These are phyloP conservation scores for Pogonocichla stellata DNA, from an alignment of 2,113 vertebrate species.

Conservation along the genomic window DNA sequence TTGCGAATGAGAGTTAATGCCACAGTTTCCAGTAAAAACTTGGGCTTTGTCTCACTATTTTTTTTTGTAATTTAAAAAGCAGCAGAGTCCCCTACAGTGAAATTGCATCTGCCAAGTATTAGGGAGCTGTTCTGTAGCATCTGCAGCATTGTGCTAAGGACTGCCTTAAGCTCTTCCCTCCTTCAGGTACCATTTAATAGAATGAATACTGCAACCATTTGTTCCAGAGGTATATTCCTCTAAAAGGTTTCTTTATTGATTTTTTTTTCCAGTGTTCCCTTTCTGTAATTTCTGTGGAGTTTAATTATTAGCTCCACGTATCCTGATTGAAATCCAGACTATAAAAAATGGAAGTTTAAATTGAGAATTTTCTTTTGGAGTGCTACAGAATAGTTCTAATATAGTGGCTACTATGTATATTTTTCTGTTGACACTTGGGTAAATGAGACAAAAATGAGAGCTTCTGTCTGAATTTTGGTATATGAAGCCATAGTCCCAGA, in stretches of 20 bases:
- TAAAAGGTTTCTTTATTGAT: conserved; percentile 39
- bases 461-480: background rate
- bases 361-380: conserved; percentile 15
- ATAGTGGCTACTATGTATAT: background rate
- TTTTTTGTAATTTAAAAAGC: background rate
- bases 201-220: background rate
- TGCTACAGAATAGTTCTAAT: conserved; percentile 3
- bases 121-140: conserved; percentile 1
- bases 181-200: conserved; percentile 11
- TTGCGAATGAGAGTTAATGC: conserved; percentile 21
- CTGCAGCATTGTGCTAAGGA: background rate
- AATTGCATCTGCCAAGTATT: background rate
- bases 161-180: background rate
- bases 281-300: conserved; percentile 27
- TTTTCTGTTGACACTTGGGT: conserved; percentile 34
- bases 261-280: background rate
- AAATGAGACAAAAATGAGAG: conserved; percentile 27
- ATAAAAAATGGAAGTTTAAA: conserved; percentile 44
- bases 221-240: background rate
- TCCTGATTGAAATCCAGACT: conserved; percentile 34
- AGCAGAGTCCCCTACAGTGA: background rate
- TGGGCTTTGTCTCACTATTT: background rate
- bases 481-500: conserved; percentile 17
- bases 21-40: conserved; percentile 31
- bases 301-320: conserved; percentile 54